These are phyloP conservation scores for Apamea anceps DNA, from an alignment of 2,888 invertebrate genomes.

Conservation along the genomic window DNA sequence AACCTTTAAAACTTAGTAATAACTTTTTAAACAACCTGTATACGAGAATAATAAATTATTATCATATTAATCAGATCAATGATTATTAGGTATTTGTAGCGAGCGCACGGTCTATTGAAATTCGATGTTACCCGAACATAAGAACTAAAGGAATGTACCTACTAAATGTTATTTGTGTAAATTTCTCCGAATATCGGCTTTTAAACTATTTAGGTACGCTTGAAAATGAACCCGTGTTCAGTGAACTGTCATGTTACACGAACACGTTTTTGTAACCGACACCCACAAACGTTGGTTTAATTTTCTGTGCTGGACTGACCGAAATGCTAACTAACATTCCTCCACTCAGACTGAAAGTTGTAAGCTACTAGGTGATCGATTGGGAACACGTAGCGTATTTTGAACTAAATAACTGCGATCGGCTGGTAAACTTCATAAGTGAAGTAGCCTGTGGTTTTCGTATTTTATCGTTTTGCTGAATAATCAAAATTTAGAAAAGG, in stretches of 20 bases:
- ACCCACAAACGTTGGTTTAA: constrained; percentile 14
- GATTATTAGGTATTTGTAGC: not conserved
- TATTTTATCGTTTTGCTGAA: constrained; percentile 2
- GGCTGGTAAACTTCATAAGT: not conserved
- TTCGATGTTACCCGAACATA: not conserved
- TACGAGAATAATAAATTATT: too few relatives aligned
- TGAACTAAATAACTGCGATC: not conserved
- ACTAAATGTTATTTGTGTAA: not conserved
- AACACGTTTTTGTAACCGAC: constrained; percentile 26
- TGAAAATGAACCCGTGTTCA: constrained; percentile 11
- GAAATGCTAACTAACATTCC: constrained; percentile 8
- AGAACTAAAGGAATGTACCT: not conserved
- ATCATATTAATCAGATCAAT: not conserved
- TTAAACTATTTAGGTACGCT: not conserved
- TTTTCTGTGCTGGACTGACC: constrained; percentile 7
- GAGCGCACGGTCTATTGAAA: not conserved
- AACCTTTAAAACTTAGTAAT: constrained; percentile 42
- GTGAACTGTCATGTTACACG: constrained; percentile 8
- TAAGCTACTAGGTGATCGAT: constrained; percentile 16
- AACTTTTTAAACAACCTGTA: not conserved
- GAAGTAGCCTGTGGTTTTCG: not conserved
- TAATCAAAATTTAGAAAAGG: not conserved
- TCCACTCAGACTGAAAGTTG: constrained; percentile 5
- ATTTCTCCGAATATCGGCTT: not conserved
- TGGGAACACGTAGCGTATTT: not conserved